Evolutionary conservation across 2,113 vertebrate genomes (phyloP), one percentile per base, ranked within the genome.

Genomic region (Ceratotherium simum): DNA sequence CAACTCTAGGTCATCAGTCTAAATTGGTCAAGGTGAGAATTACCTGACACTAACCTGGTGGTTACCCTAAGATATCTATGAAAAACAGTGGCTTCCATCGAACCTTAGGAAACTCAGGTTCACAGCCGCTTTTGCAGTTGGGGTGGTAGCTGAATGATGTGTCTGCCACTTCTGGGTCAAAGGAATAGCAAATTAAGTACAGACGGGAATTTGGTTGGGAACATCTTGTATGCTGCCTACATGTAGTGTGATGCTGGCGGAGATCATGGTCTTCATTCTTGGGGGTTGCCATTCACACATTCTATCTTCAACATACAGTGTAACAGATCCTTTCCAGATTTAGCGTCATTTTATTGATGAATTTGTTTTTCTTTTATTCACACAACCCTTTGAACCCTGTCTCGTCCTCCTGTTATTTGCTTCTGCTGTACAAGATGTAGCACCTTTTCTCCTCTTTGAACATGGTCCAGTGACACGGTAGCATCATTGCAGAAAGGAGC

Each of bases 391-490:
- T 84, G 72, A 83, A 29, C 60, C 72, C 94, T 88, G 76, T 97
- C 96, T 94, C 93, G 97, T 96, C 91, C 91, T 85, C 48, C 58
- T 96, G 90, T 92, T 96, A 60, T 51, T 93, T 96, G 96, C 83
- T 95, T 97, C 94, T 96, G 90, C 85, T 97, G 76, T 98, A 82
- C 36, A 92, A 92, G 67, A 88, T 81, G 67, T 85, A 92, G 92
- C 85, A 84, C 84, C 88, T 95, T 98, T 96, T 79, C 95, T 97
- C 96, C 94, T 97, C 92, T 95, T 96, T 85, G 97, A 88, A 97
- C 84, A 8, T 65, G 90, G 94, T 95, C 96, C 95, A 94, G 85
- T 96, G 97, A 94, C 96, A 90, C 64, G 13, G 58, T 83, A 62
- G 69, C 87, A 58, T 96, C 92, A 62, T 92, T 95, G 60, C 97